Evolutionary conservation across 2,113 vertebrate genomes (phyloP).

Genomic region (Serilophus lunatus): DNA sequence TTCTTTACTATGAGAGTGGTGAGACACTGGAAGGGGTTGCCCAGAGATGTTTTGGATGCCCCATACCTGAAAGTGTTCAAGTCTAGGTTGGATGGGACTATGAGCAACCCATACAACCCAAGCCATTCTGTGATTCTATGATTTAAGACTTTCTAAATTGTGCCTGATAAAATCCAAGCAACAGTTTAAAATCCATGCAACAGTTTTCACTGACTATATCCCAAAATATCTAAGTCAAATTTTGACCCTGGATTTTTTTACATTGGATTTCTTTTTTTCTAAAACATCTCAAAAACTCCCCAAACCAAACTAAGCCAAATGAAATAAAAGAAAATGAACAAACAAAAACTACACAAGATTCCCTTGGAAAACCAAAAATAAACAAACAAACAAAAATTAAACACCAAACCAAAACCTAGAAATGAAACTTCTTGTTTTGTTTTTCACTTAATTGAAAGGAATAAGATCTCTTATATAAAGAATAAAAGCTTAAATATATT

Average conservation of each 20-base stretch:
- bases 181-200: neutral
- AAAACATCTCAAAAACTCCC: neutral
- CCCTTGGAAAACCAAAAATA: neutral
- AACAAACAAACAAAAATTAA: too few species aligned
- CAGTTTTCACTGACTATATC: neutral
- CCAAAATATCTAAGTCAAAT: neutral
- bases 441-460: neutral
- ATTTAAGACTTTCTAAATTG: neutral
- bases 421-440: neutral
- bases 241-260: neutral
- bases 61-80: neutral
- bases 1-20: neutral
- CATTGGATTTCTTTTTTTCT: neutral
- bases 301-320: too few species aligned
- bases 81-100: neutral
- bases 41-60: neutral
- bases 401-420: neutral
- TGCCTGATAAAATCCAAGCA: neutral
- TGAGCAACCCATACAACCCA: neutral
- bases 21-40: neutral
- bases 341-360: neutral
- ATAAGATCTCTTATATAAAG: neutral
- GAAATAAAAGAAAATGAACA: neutral
- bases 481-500: neutral
- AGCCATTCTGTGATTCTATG: neutral